Base-by-base conservation (phyloP, 2,888 invertebrate genomes). In the Pristionchus mayeri region DNA sequence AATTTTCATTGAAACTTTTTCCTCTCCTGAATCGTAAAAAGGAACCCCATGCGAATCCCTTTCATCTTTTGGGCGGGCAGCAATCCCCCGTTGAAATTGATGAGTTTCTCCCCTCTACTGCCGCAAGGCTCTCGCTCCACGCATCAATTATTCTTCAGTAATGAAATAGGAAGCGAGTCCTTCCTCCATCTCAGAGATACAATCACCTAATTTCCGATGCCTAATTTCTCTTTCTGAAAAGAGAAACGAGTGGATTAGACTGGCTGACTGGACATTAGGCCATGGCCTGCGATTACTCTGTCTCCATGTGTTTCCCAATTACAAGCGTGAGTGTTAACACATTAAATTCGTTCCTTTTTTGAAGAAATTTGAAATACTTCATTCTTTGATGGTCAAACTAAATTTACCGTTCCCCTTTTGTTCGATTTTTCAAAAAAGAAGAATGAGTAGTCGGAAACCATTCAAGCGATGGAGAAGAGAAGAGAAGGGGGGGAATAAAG, bases 141-240 rank as follows among this genome's bases (percentile, higher is more conserved):
- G 71, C 71, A 71, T 71, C 71, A 71, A 71, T 71, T 71, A 71
- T 71, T 71, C 71, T n/a, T 40, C 40, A 71, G 40, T 71, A 71
- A 71, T 71, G 40, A 71, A 71, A 71, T 71, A 71, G 71, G 71
- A 71, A 71, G 37, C 21, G 71, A 71, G 54, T 9, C 34, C 63
- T 34, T 63, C 63, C 18, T 44, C 63, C n/a, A 18, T 34, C 63
- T 34, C 34, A 63, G 54, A 54, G 71, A 71, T 71, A 71, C 71
- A 71, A 71, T 71, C 71, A 71, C 71, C 71, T 71, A 21, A 71
- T 71, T 71, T 71, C 71, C 40, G 71, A 71, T 71, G 71, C 40
- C 71, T 71, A 71, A 71, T 71, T 71, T 71, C 40, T 11, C 34
- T 34, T 21, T 63, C 63, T 16, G 34, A 13, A 7, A 16, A 40